A percentile compares a stretch with the other conserved stretches of the same genome.
Conservation (phyloP, 2,113 vertebrate species). For the Sapayoa aenigma region DNA sequence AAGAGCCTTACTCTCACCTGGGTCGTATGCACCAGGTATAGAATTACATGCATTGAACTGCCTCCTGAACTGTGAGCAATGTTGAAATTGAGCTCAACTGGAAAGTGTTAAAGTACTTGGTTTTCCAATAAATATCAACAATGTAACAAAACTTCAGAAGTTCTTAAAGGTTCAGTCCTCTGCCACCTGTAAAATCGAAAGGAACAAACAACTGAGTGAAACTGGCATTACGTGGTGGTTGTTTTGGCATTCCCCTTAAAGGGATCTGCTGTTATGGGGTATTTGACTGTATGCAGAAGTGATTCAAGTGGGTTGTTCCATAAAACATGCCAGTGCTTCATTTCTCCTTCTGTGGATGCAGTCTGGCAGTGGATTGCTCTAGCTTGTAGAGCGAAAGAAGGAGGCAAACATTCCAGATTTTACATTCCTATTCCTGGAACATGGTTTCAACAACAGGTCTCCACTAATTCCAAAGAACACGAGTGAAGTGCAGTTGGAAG, state of each 20-base stretch:
- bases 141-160: background rate
- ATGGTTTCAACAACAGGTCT: background rate
- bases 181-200: background rate
- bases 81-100: background rate
- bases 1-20: background rate
- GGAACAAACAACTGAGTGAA: background rate
- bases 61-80: background rate
- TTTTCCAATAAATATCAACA: background rate
- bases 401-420: background rate
- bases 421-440: background rate
- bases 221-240: background rate
- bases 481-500: background rate
- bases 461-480: background rate
- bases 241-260: background rate
- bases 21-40: background rate
- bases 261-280: background rate
- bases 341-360: background rate
- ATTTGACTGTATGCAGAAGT: background rate
- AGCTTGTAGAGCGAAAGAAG: background rate
- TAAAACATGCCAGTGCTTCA: background rate
- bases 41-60: background rate
- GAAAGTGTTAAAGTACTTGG: background rate
- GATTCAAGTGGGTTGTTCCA: background rate
- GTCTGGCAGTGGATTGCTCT: background rate
- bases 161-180: background rate